Base-by-base conservation (phyloP, 2,888 invertebrate genomes). In the Sceliomorpha sp. region DNA sequence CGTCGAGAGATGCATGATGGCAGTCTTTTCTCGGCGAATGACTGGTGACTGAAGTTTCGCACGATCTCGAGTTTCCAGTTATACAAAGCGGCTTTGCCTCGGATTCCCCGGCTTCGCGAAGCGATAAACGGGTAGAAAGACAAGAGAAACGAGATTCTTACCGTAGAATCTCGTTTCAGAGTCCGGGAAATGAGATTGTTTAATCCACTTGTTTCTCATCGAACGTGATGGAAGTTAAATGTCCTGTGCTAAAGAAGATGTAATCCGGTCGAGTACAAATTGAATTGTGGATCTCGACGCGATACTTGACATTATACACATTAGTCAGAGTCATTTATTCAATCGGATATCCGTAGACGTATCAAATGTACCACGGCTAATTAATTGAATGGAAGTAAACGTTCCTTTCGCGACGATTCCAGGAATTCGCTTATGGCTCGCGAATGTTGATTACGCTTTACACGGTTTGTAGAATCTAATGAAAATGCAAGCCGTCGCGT, bases 201-300 rank as follows among this genome's bases (percentile, higher is more conserved):
- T 74, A 77, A 81, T 82, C 76, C 69, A 64, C 72, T 78, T 80
- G 79, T 82, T 80, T 77, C 72, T 64, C 75, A 77, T 75, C 70
- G 77, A 73, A 77, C 73, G 62, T 71, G 66, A 73, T 75, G 73
- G 63, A 78, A 79, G 80, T 78, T 74, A 77, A 83, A 81, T 74
- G 63, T 69, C 51, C 63, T 51, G 58, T 58, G 66, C 70, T 70
- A 68, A 74, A 76, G 68, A 60, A 62, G 63, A 59, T 69, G 64
- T 72, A 71, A 74, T 73, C 63, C 56, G 40, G 50, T 58, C 40
- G 37, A 56, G 48, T 64, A 56, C 5, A 68, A 69, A 69, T 72
- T 64, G 53, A 72, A 69, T 66, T 48, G 51, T 37, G 53, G 53
- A 64, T 29, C 13, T 60, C 24, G 32, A 32, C 42, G 58, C 40